Evolutionary conservation across 2,888 invertebrate genomes (phyloP).

Genomic region (Cylloceria caligata): DNA sequence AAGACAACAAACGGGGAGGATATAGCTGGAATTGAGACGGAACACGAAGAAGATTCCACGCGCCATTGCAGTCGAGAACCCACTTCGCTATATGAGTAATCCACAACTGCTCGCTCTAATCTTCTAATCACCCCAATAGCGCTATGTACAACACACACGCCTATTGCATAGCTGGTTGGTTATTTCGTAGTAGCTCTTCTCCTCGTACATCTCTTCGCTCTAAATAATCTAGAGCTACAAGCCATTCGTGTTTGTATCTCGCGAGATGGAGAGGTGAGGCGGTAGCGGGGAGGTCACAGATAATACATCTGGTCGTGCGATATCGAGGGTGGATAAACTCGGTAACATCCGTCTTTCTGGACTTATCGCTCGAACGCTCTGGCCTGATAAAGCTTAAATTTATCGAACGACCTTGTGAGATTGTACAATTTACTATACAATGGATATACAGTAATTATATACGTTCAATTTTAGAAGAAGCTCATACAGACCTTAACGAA

Average conservation of each 20-base stretch:
- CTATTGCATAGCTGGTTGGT: conserved; percentile 54
- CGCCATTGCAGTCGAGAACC: conserved; percentile 3
- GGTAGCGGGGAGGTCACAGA: conserved; percentile 41
- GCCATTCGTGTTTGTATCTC: conserved; percentile 45
- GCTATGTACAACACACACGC: conserved; percentile 41
- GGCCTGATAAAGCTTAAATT: conserved; percentile 55
- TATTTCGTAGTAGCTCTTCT: conserved; percentile 24
- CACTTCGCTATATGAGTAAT: conserved; percentile 49
- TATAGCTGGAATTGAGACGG: neutral
- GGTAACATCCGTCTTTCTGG: conserved; percentile 58
- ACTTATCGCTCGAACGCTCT: conserved; percentile 56
- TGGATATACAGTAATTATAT: conserved; percentile 21
- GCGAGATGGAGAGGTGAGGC: conserved; percentile 17
- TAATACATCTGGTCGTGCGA: conserved; percentile 58
- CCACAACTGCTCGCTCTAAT: conserved; percentile 61
- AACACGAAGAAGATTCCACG: conserved; percentile 9
- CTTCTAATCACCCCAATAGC: conserved; percentile 60
- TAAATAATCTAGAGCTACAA: conserved; percentile 50
- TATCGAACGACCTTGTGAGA: conserved; percentile 61
- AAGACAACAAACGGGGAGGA: conserved; percentile 28
- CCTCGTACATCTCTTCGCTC: conserved; percentile 51
- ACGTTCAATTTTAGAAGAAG: neutral
- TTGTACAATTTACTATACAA: conserved; percentile 35
- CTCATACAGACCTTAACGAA: neutral
- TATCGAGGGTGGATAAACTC: conserved; percentile 61